Percentiles rank a stretch among this genome's conserved stretches.
phyloP scores from a whole-genome alignment of 2,888 invertebrate species.

The Bembecia ichneumoniformis region DNA sequence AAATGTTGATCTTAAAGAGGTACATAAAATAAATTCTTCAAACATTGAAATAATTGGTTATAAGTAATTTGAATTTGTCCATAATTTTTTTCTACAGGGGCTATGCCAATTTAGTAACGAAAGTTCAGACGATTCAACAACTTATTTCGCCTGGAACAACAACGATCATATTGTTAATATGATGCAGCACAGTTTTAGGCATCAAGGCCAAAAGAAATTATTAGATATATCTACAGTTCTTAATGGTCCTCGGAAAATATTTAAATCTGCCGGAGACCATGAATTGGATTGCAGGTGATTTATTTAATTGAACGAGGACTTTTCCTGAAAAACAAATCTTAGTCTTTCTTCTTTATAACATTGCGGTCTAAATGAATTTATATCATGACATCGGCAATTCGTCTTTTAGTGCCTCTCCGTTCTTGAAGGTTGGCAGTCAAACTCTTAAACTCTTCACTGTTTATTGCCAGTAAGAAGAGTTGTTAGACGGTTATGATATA shows the following conservation, averaged over 20 bases:
- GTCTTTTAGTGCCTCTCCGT: no score
- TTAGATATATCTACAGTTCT: slow-evolving; percentile 30
- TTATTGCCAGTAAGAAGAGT: no score
- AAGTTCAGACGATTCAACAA: slow-evolving; percentile 5
- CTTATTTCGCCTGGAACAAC: slow-evolving; percentile 67
- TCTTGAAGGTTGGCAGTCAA: no score
- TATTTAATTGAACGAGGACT: background rate
- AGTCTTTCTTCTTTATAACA: no score
- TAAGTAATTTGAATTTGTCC: background rate
- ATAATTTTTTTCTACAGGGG: slow-evolving; percentile 2
- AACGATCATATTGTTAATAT: slow-evolving; percentile 47
- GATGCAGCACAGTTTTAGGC: slow-evolving; percentile 62
- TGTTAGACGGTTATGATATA: no score
- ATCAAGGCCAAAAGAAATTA: slow-evolving; percentile 34
- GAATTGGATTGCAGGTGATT: slow-evolving; percentile 45
- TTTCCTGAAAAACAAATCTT: no score
- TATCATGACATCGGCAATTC: no score
- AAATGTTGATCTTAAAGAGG: slow-evolving; percentile 16
- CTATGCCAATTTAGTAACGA: slow-evolving; percentile 10
- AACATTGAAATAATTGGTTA: no score
- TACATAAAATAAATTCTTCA: slow-evolving; percentile 4
- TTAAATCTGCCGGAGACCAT: slow-evolving; percentile 35
- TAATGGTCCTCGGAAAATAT: slow-evolving; percentile 34
- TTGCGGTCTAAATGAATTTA: no score
- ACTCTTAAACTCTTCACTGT: no score